Conservation (phyloP, 2,113 vertebrate species). For the Acrocephalus arundinaceus region DNA sequence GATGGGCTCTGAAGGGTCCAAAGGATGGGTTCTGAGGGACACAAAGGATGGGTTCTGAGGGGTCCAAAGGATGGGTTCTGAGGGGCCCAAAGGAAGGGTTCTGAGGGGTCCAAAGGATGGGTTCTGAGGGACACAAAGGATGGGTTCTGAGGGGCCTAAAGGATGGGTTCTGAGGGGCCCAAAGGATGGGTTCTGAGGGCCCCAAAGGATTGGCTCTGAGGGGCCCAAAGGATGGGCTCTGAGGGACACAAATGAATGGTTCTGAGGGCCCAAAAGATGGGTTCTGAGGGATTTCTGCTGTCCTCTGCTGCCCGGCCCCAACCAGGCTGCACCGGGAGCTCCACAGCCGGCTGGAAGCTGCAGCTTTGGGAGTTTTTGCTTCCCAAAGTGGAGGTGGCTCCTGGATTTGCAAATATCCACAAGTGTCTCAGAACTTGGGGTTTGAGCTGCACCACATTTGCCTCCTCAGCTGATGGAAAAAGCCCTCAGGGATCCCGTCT, state of each 20-base stretch:
- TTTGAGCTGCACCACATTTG: background rate
- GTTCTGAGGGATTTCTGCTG: background rate
- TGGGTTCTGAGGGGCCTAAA: background rate
- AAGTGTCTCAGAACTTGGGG: background rate
- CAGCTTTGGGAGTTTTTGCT: background rate
- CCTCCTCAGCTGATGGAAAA: background rate
- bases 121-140: background rate
- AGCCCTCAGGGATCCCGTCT: background rate
- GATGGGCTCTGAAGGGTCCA: too few relatives aligned
- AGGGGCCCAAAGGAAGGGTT: too few relatives aligned
- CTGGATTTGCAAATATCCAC: background rate
- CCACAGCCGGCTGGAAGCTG: background rate
- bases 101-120: background rate
- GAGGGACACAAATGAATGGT: background rate
- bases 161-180: background rate
- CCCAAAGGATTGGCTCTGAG: background rate
- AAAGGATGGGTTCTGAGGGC: background rate
- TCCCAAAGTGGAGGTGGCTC: background rate
- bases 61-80: too few relatives aligned
- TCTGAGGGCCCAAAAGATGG: background rate
- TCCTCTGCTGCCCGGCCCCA: background rate
- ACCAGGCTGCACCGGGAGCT: background rate
- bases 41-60: too few relatives aligned
- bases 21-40: too few relatives aligned
- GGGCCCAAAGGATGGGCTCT: background rate